Evolutionary conservation across 2,888 invertebrate species (phyloP).

Genomic region (Nipponacmea schrenckii): DNA sequence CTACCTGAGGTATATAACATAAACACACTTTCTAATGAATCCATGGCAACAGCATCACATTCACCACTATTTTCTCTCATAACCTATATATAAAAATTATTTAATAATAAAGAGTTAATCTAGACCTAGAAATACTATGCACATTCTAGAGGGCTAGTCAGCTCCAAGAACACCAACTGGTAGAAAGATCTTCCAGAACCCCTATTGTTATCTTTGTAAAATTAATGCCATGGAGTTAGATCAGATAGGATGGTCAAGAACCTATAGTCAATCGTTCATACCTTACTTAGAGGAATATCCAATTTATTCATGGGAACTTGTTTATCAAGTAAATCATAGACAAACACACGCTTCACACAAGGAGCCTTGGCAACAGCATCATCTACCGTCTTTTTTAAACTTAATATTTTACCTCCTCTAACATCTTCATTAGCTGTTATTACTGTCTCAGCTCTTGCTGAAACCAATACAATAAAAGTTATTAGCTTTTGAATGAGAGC

Average conservation of each 20-base stretch:
- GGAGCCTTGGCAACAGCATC: conserved; percentile 66
- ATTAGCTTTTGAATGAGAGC: too few relatives aligned
- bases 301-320: conserved; percentile 61
- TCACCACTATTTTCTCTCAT: conserved; percentile 46
- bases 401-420: conserved; percentile 67
- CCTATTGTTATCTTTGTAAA: too few relatives aligned
- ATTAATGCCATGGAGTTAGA: too few relatives aligned
- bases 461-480: conserved; percentile 7
- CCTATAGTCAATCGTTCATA: conserved; percentile 27
- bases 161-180: too few relatives aligned
- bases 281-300: conserved; percentile 67
- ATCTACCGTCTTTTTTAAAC: conserved; percentile 69
- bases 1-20: conserved; percentile 72
- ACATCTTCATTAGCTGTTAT: conserved; percentile 70
- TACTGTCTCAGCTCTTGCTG: conserved; percentile 68
- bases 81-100: too few relatives aligned
- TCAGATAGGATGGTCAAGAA: too few relatives aligned
- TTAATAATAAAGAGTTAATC: background rate
- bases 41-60: conserved; percentile 65
- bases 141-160: too few relatives aligned
- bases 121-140: too few relatives aligned
- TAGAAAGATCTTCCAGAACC: too few relatives aligned
- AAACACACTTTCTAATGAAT: conserved; percentile 70
- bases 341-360: conserved; percentile 67
- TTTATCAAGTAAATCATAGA: conserved; percentile 65